Evolutionary conservation across 2,797 vertebrate genomes (phyloP).

Genomic region (Ctenochaetus hawaiiensis): DNA sequence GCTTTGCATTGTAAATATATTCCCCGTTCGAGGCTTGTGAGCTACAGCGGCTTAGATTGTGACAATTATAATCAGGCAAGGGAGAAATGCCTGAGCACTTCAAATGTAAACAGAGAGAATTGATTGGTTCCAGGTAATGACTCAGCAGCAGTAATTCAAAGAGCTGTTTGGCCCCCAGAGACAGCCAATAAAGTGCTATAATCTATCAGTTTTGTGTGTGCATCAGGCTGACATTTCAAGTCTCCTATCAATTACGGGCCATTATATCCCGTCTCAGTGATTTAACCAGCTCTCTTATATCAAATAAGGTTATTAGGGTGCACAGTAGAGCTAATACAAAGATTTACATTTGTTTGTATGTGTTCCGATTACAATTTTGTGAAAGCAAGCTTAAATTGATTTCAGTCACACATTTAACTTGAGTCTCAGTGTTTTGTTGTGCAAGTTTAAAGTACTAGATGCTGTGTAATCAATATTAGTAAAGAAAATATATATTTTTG

Average conservation of each 20-base stretch:
- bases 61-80: slow-evolving; percentile 75
- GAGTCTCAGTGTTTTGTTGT: background rate
- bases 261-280: slow-evolving; percentile 68
- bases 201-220: slow-evolving; percentile 78
- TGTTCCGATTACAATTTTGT: background rate
- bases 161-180: slow-evolving; percentile 73
- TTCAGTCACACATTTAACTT: background rate
- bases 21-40: slow-evolving; percentile 16
- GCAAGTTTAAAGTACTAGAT: background rate
- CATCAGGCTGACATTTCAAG: slow-evolving; percentile 76
- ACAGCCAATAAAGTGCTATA: slow-evolving; percentile 76
- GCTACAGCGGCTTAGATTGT: slow-evolving; percentile 58
- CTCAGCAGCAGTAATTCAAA: slow-evolving; percentile 77
- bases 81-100: slow-evolving; percentile 65
- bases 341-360: slow-evolving; percentile 17
- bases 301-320: slow-evolving; percentile 51
- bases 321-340: slow-evolving; percentile 29
- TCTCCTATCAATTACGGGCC: slow-evolving; percentile 77
- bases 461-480: slow-evolving; percentile 5
- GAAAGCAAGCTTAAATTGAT: slow-evolving; percentile 17
- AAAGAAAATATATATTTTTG: background rate
- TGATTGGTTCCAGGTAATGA: slow-evolving; percentile 84
- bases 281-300: slow-evolving; percentile 56
- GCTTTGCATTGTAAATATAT: slow-evolving; percentile 66
- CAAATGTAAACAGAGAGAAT: slow-evolving; percentile 76